A percentile compares a stretch with the other conserved stretches of the same genome.
Evolutionary conservation across 1,140 invertebrate species (phyloP).

Genomic region (Liolophura sinensis): DNA sequence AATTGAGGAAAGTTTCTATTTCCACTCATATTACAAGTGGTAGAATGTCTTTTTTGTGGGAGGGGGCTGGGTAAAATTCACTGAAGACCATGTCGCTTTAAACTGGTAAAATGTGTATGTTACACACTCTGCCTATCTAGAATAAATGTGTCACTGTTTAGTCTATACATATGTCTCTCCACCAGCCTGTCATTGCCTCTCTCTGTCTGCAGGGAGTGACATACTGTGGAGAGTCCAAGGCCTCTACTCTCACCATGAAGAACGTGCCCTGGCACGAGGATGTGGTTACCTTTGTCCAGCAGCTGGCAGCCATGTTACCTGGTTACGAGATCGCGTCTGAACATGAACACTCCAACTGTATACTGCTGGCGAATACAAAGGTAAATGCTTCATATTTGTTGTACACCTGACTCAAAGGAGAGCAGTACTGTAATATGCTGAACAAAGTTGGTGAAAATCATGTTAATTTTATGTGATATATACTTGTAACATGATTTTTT

Average conservation of each 20-base stretch:
- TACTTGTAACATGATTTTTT: too few species aligned
- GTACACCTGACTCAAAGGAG: too few species aligned
- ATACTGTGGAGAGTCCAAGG: constrained; percentile 68
- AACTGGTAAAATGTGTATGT: too few species aligned
- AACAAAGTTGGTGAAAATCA: too few species aligned
- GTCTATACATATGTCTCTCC: background rate
- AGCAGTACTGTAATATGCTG: too few species aligned
- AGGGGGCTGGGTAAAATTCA: too few species aligned
- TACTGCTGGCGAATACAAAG: constrained; percentile 66
- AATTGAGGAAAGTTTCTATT: too few species aligned
- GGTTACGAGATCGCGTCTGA: constrained; percentile 68
- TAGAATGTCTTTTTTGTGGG: too few species aligned
- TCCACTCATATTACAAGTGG: too few species aligned
- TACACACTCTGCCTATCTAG: constrained; percentile 22
- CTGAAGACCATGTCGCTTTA: too few species aligned
- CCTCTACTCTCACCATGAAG: constrained; percentile 66
- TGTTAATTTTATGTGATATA: too few species aligned
- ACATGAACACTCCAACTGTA: constrained; percentile 71
- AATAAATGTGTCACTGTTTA: constrained; percentile 60
- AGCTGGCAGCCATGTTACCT: constrained; percentile 59
- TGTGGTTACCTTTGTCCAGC: constrained; percentile 64
- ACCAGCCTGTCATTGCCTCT: too few species aligned
- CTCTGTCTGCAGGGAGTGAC: constrained; percentile 65
- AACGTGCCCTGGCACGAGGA: constrained; percentile 73
- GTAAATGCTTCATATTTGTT: constrained; percentile 35